These are phyloP conservation scores for Camponotus pennsylvanicus DNA, from an alignment of 1,140 invertebrate species.

Conservation along the genomic window DNA sequence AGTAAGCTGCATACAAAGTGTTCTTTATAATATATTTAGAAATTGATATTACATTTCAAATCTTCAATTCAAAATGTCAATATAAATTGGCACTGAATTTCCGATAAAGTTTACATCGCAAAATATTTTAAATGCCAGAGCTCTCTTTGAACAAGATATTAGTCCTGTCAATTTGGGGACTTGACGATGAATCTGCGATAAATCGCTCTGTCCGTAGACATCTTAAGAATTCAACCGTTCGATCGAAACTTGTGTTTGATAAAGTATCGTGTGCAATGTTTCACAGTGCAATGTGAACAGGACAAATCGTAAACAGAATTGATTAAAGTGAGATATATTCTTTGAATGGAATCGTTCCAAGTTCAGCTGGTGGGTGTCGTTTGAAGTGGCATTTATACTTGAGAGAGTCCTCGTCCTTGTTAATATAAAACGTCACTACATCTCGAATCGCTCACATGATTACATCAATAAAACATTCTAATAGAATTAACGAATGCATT, in stretches of 20 bases:
- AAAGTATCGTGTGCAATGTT: neutral
- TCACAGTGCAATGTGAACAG: neutral
- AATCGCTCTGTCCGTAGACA: neutral
- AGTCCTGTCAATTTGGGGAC: too few relatives aligned
- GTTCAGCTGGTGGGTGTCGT: neutral
- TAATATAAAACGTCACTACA: constrained; percentile 20
- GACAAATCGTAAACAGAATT: constrained; percentile 15
- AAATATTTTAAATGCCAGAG: too few relatives aligned
- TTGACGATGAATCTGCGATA: neutral
- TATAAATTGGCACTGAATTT: too few relatives aligned
- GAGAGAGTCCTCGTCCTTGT: neutral
- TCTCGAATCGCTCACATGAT: neutral
- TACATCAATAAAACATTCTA: neutral
- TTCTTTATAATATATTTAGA: neutral
- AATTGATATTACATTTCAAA: neutral
- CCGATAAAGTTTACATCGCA: too few relatives aligned
- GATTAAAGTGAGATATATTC: constrained; percentile 32
- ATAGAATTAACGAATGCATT: neutral
- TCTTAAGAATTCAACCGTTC: neutral
- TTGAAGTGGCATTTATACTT: neutral
- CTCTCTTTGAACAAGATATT: too few relatives aligned
- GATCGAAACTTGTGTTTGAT: neutral
- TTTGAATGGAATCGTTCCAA: constrained; percentile 59
- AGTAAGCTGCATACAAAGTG: neutral
- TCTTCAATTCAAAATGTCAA: too few relatives aligned